A percentile compares a stretch with the other conserved stretches of the same genome.
Conservation (phyloP, 2,113 vertebrate genomes). For the Phalacrocorax carbo region DNA sequence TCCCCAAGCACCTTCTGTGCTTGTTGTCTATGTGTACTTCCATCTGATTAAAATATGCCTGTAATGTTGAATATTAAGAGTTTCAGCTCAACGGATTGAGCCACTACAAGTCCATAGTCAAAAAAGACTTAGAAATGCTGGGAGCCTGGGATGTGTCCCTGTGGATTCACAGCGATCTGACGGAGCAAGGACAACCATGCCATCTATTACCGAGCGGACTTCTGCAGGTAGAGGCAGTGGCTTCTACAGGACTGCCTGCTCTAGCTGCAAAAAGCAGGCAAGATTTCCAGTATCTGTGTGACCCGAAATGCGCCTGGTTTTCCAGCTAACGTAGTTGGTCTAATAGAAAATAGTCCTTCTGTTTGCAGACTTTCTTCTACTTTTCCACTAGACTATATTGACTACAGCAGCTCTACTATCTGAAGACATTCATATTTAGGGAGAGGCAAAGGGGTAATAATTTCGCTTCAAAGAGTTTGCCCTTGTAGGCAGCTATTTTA, state of each 20-base stretch:
- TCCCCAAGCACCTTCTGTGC: neutral
- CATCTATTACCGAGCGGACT: neutral
- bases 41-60: neutral
- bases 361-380: neutral
- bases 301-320: neutral
- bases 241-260: neutral
- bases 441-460: neutral
- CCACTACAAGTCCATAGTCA: neutral
- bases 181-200: neutral
- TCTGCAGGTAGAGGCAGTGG: neutral
- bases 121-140: neutral
- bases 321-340: neutral
- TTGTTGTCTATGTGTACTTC: neutral
- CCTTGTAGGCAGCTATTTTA: neutral
- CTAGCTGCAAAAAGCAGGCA: neutral
- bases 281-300: accelerated
- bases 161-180: neutral
- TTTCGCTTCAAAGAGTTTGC: neutral
- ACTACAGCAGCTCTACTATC: neutral
- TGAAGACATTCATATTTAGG: neutral
- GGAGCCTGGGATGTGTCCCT: neutral
- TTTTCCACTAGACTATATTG: neutral
- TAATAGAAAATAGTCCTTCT: neutral
- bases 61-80: neutral
- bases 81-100: neutral